Base-by-base conservation (phyloP, 2,113 vertebrate species). In the Entomyzon cyanotis region DNA sequence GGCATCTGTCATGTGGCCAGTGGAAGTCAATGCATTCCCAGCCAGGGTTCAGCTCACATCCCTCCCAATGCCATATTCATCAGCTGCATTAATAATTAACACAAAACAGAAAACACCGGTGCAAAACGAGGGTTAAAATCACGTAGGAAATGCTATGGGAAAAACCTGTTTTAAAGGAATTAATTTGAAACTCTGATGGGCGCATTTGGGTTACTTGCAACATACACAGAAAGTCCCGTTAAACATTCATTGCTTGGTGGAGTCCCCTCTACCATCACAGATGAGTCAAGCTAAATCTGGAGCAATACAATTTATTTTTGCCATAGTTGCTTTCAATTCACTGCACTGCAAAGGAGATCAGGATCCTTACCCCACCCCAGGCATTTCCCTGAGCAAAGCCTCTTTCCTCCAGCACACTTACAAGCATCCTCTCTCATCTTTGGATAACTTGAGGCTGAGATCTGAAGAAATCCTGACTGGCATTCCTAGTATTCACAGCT, bases 141-240 rank as follows among this genome's bases (percentile, higher is more conserved):
- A 52, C 0, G 0, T 13, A 28, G 65, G 41, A 86, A 90, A 60
- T 1, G 5, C 37, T 25, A 3, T 24, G 41, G 49, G 44, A 0
- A 84, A 87, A 81, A 25, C 5, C 13, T 49, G 30, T 11, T 89
- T 84, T 70, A 75, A 77, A 82, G 37, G 73, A 64, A 80, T 84
- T 89, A 4, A 74, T 86, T 42, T 59, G 41, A 87, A 94, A 84
- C 50, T 46, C 69, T 46, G 41, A 87, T 85, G 67, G 69, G 62
- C n/a, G 74, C 78, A 60, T 94, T 68, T 96, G 90, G 68, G 80
- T 92, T 92, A 64, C 53, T 93, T 81, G 68, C 64, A 91, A 74
- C 37, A 74, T 9, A 52, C 0, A 1, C 31, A 78, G 80, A 81
- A 39, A 6, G 62, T 24, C 5, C 69, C 65, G 90, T 86, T 88